These are phyloP conservation scores for Drosophila emarginata DNA, from an alignment of 2,888 invertebrate species.

Conservation along the genomic window DNA sequence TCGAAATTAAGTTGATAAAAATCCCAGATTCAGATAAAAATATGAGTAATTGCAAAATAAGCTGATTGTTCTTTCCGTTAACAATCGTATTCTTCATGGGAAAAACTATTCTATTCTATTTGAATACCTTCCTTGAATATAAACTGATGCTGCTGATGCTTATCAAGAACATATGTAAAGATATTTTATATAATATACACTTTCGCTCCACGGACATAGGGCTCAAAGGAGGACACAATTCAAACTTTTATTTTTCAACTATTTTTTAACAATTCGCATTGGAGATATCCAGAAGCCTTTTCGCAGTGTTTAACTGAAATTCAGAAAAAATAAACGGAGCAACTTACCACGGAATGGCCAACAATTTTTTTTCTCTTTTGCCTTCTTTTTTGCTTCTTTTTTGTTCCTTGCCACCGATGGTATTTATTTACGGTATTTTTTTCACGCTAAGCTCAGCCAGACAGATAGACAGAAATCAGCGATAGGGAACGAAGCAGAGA, in stretches of 20 bases:
- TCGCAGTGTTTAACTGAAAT: neutral
- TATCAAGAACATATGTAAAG: too few species aligned
- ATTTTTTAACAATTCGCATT: neutral
- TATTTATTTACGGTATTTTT: slow-evolving; percentile 60
- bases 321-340: neutral
- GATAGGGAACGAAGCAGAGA: slow-evolving; percentile 7
- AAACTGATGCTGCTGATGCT: too few species aligned
- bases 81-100: too few species aligned
- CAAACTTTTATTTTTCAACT: neutral
- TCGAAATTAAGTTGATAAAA: too few species aligned
- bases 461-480: slow-evolving; percentile 7
- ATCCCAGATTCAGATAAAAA: too few species aligned
- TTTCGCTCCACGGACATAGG: neutral
- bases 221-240: too few species aligned
- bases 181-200: neutral
- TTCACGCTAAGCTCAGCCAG: slow-evolving; percentile 27
- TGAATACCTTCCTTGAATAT: too few species aligned
- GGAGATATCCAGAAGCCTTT: neutral
- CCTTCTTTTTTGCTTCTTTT: neutral
- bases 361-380: neutral
- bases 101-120: too few species aligned
- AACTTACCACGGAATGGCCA: neutral
- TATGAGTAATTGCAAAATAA: too few species aligned
- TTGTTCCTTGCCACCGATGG: slow-evolving; percentile 31
- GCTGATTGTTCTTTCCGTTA: too few species aligned